Evolutionary conservation across 92 coral and sea anemone genomes (phyloP).

Genomic region (Epizoanthus scotinus): DNA sequence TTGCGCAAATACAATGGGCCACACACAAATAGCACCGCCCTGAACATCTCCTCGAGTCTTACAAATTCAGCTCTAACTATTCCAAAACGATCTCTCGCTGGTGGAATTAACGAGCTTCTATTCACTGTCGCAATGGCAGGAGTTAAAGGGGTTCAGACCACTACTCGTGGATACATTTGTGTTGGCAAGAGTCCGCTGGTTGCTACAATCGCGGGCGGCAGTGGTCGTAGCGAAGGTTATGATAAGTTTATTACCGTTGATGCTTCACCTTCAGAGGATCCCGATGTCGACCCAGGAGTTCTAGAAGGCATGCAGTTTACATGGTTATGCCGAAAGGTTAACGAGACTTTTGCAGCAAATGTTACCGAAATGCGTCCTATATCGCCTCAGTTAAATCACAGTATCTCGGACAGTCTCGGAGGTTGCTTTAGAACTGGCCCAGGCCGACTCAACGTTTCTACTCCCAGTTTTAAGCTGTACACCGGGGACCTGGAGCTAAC

Average conservation of each 20-base stretch:
- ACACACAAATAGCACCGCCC: conserved; percentile 3
- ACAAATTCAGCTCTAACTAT: conserved; percentile 49
- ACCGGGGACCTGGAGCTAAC: conserved; percentile 35
- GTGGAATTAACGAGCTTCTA: conserved; percentile 43
- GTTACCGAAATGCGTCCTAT: conserved; percentile 2
- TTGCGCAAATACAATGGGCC: conserved; percentile 38
- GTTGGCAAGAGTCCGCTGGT: conserved; percentile 50
- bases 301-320: conserved; percentile 39
- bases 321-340: conserved; percentile 56
- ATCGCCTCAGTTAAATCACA: not conserved
- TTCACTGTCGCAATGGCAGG: conserved; percentile 60
- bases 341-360: conserved; percentile 25
- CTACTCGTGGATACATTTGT: conserved; percentile 45
- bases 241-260: conserved; percentile 29
- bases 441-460: conserved; percentile 35
- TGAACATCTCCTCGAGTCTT: conserved; percentile 42
- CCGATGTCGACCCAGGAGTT: conserved; percentile 50
- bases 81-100: conserved; percentile 54
- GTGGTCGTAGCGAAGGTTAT: conserved; percentile 57
- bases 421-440: conserved; percentile 54
- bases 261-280: conserved; percentile 55
- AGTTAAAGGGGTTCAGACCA: conserved; percentile 34
- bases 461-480: conserved; percentile 30
- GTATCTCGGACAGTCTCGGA: not conserved
- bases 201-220: conserved; percentile 56